Evolutionary conservation across 1,140 invertebrate species (phyloP), one percentile per base, ranked within the genome.

Genomic region (Sminthurinus signatus): DNA sequence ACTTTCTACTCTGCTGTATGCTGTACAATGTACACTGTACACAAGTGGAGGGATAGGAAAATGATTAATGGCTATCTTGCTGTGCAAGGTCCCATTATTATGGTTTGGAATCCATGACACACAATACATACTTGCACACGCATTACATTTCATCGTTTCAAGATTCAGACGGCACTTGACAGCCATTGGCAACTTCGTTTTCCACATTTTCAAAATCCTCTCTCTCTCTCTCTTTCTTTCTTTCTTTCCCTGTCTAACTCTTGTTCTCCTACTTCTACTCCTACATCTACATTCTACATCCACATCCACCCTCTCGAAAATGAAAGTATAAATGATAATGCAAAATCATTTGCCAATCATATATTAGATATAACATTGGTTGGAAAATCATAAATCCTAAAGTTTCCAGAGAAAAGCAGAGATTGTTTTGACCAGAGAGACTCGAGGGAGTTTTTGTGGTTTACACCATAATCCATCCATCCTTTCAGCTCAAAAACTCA

Each of bases 31-130:
- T n/a, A n/a, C n/a, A n/a, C n/a, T n/a, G n/a, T n/a, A n/a, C n/a
- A n/a, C n/a, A n/a, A n/a, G n/a, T 44, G 31, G 57, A 56, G 46
- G 63, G 50, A 65, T 60, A 60, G 43, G 57, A 61, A 56, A 61
- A 66, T 66, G 64, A 66, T 66, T 66, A 66, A 66, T 66, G 64
- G 64, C 59, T 61, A 66, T 61, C 64, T 66, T 57, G 58, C 63
- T 65, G 56, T 61, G 52, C 59, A 66, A 60, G 58, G 64, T 66
- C 64, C 64, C 64, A 66, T 66, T n/a, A n/a, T n/a, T 66, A 66
- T 66, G 64, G 58, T 61, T 57, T 61, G n/a, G n/a, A n/a, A n/a
- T n/a, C 64, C 57, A 65, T 66, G 48, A 65, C 42, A 48, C 36
- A 52, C 29, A 64, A 36, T 58, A 64, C 54, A 48, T 48, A 63